These are phyloP conservation scores for Diorhabda sublineata DNA, from an alignment of 1,140 invertebrate genomes.

Conservation along the genomic window DNA sequence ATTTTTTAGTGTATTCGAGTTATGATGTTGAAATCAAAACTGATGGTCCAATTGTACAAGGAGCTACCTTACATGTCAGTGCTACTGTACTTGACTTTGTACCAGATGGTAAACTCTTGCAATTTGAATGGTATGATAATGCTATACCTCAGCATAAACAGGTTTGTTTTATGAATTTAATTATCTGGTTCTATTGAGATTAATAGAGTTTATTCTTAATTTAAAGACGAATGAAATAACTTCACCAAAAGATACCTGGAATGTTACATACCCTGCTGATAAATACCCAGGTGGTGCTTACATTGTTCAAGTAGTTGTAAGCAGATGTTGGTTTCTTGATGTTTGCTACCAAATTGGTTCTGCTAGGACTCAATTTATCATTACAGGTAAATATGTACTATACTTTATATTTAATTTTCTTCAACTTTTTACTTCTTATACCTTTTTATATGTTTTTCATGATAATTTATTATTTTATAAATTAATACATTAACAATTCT, in stretches of 20 bases:
- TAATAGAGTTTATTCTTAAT: slow-evolving; percentile 12
- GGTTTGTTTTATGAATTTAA: slow-evolving; percentile 45
- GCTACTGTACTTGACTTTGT: slow-evolving; percentile 53
- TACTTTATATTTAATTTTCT: background rate
- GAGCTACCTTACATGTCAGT: slow-evolving; percentile 60
- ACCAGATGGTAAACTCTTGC: slow-evolving; percentile 46
- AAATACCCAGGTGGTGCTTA: slow-evolving; percentile 55
- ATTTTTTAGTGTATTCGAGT: too few species aligned
- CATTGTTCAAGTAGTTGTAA: slow-evolving; percentile 56
- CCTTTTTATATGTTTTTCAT: too few species aligned
- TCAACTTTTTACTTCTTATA: too few species aligned
- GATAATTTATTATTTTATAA: background rate
- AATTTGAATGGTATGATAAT: slow-evolving; percentile 56
- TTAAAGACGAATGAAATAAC: slow-evolving; percentile 41
- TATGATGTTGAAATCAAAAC: background rate
- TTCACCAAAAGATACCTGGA: slow-evolving; percentile 51
- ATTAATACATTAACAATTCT: slow-evolving; percentile 15
- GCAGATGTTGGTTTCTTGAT: slow-evolving; percentile 43
- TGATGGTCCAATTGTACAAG: slow-evolving; percentile 60
- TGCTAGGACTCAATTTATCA: slow-evolving; percentile 50
- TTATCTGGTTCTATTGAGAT: background rate
- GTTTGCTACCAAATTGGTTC: slow-evolving; percentile 47
- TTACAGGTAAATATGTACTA: slow-evolving; percentile 53
- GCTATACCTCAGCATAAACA: slow-evolving; percentile 51
- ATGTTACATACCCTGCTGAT: slow-evolving; percentile 53